Base-by-base conservation (phyloP, 2,888 invertebrate genomes). In the Xestia sexstrigata region DNA sequence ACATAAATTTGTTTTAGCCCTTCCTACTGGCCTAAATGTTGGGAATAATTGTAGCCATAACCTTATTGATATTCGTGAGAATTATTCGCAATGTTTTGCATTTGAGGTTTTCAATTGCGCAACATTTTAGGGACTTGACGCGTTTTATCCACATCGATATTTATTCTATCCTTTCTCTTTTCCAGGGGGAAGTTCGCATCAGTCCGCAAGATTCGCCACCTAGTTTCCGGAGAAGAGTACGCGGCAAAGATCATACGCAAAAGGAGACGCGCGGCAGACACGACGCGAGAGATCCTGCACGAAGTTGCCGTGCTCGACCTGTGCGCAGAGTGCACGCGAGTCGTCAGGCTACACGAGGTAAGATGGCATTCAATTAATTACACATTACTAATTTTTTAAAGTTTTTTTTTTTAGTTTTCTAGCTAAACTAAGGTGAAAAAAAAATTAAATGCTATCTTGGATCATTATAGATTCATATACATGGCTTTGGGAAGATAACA, bases 171-270 rank as follows among this genome's bases (percentile, higher is more conserved):
- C 62, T 77, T 67, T 79, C 69, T 81, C 74, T 83, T 68, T 97
- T 98, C n/a, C 98, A 99, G 99, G 95, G 99, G 99, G 74, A 99
- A 99, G 97, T 99, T 99, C 95, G 99, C 99, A 70, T 98, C 99
- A 87, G 99, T 99, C 87, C 98, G 98, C 93, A 98, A 99, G 95
- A 99, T 99, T 93, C 97, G 98, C 52, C 98, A 99, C 97, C 98
- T 98, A 94, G 97, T 98, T 89, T 98, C 98, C 74, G 98, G 98
- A 80, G 97, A 98, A 92, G 98, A 98, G 93, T 99, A 98, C 96
- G 99, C 99, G n/a, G 99, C 99, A 85, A 99, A 99, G 97, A 99
- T 99, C 95, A 98, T 99, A 88, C 98, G 99, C 95, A 98, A 99
- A 93, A 97, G 99, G 90, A 98, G 99, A 94, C 98, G 99, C 89